Percentiles rank a stretch among this genome's conserved stretches.
These are phyloP conservation scores for Dasysyrphus tricinctus DNA, from an alignment of 2,888 invertebrate species.

Conservation along the genomic window DNA sequence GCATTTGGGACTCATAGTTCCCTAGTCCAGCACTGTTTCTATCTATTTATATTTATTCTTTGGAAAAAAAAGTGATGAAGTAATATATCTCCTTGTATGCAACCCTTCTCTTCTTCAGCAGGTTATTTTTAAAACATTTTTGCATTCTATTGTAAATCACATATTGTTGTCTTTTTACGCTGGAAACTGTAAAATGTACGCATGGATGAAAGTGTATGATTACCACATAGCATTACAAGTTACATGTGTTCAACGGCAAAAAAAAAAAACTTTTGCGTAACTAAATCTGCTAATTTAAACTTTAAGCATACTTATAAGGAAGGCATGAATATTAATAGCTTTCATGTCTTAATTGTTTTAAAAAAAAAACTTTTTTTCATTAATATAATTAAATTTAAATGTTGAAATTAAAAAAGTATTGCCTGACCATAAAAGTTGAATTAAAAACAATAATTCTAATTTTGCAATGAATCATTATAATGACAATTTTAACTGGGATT, in stretches of 20 bases:
- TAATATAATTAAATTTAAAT: background rate
- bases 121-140: constrained; percentile 65
- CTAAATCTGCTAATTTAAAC: background rate
- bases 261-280: background rate
- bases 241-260: background rate
- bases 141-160: constrained; percentile 16
- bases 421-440: background rate
- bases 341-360: background rate
- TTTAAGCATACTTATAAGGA: background rate
- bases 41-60: constrained; percentile 48
- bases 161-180: background rate
- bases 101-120: constrained; percentile 29
- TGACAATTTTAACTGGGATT: constrained; percentile 34
- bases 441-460: background rate
- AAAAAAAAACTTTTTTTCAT: background rate
- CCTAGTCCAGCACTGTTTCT: background rate
- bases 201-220: constrained; percentile 30
- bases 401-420: background rate
- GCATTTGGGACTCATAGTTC: background rate
- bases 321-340: background rate
- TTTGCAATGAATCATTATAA: no score
- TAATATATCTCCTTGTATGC: constrained; percentile 40
- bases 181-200: constrained; percentile 5
- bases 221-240: background rate
- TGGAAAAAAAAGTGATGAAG: constrained; percentile 33